A percentile compares a stretch with the other conserved stretches of the same genome.
These are phyloP conservation scores for Cosmopolites sordidus DNA, from an alignment of 2,888 invertebrate species.

Conservation along the genomic window DNA sequence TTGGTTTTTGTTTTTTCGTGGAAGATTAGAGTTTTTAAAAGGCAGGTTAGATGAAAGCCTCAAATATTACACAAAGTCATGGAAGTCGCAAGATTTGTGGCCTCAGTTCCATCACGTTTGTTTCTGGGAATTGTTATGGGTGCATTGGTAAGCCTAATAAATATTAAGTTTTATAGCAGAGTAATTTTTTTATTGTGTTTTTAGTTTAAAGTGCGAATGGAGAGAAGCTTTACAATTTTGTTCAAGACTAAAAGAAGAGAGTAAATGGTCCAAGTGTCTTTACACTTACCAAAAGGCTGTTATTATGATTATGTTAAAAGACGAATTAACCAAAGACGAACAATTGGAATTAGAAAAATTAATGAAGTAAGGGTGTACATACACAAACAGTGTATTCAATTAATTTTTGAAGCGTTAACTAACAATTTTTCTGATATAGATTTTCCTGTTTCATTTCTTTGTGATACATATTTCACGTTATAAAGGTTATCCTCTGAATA, in stretches of 20 bases:
- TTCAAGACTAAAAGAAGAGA: slow-evolving; percentile 65
- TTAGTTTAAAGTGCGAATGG: slow-evolving; percentile 70
- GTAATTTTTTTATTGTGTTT: slow-evolving; percentile 26
- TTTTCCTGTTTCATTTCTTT: no score
- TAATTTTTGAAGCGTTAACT: no score
- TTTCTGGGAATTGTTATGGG: slow-evolving; percentile 93
- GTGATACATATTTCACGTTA: no score
- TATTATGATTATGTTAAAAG: slow-evolving; percentile 70
- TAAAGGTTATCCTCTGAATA: no score
- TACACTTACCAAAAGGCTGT: slow-evolving; percentile 88
- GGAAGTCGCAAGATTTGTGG: slow-evolving; percentile 80
- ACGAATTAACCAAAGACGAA: slow-evolving; percentile 52
- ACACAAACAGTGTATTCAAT: neutral
- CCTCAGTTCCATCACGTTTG: slow-evolving; percentile 89
- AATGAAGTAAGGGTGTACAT: slow-evolving; percentile 57
- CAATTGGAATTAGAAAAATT: slow-evolving; percentile 57
- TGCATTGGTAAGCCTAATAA: slow-evolving; percentile 61
- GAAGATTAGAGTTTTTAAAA: slow-evolving; percentile 75
- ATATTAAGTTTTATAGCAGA: no score
- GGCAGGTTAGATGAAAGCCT: slow-evolving; percentile 71
- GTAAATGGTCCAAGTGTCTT: slow-evolving; percentile 88
- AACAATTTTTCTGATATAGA: no score
- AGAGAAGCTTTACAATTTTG: slow-evolving; percentile 70
- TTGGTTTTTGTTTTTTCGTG: slow-evolving; percentile 89
- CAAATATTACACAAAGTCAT: slow-evolving; percentile 73